Evolutionary conservation across 2,113 vertebrate species (phyloP).

Genomic region (Romanogobio albipinnatus): DNA sequence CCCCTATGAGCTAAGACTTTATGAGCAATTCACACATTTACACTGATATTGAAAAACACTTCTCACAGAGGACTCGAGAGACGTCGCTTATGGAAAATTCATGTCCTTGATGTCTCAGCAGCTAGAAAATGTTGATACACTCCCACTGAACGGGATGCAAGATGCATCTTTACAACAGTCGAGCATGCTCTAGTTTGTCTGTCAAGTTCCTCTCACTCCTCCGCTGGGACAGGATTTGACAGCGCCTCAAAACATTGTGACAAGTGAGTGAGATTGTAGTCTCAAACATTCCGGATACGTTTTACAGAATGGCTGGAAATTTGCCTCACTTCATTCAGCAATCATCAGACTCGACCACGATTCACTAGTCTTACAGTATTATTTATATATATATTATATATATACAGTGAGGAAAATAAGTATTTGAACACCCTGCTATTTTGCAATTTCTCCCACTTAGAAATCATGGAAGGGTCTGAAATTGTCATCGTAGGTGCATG

Average conservation of each 20-base stretch:
- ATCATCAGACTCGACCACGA: background rate
- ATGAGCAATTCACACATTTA: conserved; percentile 18
- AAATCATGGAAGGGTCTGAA: too few relatives aligned
- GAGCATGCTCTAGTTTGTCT: conserved; percentile 22
- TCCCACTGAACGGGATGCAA: conserved; percentile 1
- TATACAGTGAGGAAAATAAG: too few relatives aligned
- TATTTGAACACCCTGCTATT: too few relatives aligned
- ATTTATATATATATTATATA: too few relatives aligned
- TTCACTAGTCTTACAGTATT: background rate
- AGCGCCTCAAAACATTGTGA: conserved; percentile 34
- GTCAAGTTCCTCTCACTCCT: conserved; percentile 18
- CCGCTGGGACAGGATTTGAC: conserved; percentile 37
- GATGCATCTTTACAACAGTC: background rate
- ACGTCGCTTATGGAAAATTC: conserved; percentile 22
- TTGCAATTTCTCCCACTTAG: too few relatives aligned
- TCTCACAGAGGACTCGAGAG: conserved; percentile 6
- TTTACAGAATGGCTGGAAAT: conserved; percentile 19
- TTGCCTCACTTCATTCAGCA: background rate
- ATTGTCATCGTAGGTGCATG: too few relatives aligned
- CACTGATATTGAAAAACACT: conserved; percentile 1
- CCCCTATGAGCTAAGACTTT: background rate
- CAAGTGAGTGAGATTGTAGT: conserved; percentile 19
- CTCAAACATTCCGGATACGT: conserved; percentile 1
- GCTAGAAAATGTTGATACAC: conserved; percentile 21
- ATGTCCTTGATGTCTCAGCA: conserved; percentile 36